Evolutionary conservation across 2,888 invertebrate species (phyloP).

Genomic region (Melinaea marsaeus): DNA sequence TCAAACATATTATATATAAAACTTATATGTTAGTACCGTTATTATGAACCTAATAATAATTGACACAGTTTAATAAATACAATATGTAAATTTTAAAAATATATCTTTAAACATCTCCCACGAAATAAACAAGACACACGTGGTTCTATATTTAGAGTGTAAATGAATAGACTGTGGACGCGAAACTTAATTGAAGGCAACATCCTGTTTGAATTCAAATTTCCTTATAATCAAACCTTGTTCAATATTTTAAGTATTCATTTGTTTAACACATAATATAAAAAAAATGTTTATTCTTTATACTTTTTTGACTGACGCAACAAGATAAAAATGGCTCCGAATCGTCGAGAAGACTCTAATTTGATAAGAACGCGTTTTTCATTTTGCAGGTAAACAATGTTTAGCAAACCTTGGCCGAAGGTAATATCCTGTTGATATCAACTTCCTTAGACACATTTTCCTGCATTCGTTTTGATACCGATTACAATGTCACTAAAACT

Average conservation of each 20-base stretch:
- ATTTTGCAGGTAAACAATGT: constrained; percentile 9
- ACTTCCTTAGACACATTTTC: constrained; percentile 35
- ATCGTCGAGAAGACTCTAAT: background rate
- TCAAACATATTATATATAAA: no score
- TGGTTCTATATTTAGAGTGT: constrained; percentile 24
- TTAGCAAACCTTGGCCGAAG: constrained; percentile 59
- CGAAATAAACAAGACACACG: constrained; percentile 18
- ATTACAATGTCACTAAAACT: constrained; percentile 29
- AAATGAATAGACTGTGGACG: constrained; percentile 33
- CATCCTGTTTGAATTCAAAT: constrained; percentile 39
- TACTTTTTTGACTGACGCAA: no score
- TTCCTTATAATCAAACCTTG: no score
- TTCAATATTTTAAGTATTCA: no score
- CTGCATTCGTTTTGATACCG: constrained; percentile 29
- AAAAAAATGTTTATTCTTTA: no score
- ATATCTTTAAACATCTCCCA: background rate
- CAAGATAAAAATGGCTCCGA: background rate
- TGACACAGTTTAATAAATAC: background rate
- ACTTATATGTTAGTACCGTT: no score
- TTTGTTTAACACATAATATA: no score
- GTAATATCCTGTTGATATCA: constrained; percentile 56
- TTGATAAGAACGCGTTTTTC: background rate
- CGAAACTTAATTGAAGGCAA: constrained; percentile 60
- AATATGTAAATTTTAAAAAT: background rate
- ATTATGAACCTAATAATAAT: no score